Evolutionary conservation across 2,797 vertebrate genomes (phyloP).

Genomic region (Siniperca obscura): DNA sequence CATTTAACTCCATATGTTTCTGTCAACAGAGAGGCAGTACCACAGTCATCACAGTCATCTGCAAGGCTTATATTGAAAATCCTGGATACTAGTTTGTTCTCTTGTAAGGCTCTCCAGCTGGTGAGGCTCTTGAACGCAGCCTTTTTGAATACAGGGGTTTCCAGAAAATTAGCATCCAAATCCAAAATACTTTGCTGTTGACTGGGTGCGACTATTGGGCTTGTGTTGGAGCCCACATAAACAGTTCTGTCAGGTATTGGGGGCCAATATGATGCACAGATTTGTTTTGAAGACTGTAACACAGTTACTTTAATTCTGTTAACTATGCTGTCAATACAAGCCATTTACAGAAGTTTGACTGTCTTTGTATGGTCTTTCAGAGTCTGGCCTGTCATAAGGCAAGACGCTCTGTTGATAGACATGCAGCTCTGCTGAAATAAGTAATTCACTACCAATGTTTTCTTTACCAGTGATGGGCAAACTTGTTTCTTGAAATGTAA

Average conservation of each 20-base stretch:
- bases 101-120: not conserved
- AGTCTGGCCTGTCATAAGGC: not conserved
- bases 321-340: not conserved
- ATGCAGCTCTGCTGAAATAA: not conserved
- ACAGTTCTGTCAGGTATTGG: not conserved
- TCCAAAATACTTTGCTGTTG: not conserved
- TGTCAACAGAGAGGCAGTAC: constrained; percentile 25
- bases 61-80: not conserved
- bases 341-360: not conserved
- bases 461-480: not conserved
- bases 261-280: not conserved
- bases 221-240: not conserved
- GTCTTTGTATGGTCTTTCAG: not conserved
- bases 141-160: not conserved
- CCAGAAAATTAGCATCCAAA: not conserved
- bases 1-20: constrained; percentile 8
- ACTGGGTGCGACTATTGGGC: not conserved
- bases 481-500: not conserved
- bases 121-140: not conserved
- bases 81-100: not conserved
- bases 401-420: not conserved
- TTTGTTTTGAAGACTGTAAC: not conserved
- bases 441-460: not conserved
- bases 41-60: not conserved
- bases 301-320: not conserved